Percentiles rank a stretch among this genome's conserved stretches.
Conservation (phyloP, 2,797 vertebrate species). For the Sylvilagus floridanus region DNA sequence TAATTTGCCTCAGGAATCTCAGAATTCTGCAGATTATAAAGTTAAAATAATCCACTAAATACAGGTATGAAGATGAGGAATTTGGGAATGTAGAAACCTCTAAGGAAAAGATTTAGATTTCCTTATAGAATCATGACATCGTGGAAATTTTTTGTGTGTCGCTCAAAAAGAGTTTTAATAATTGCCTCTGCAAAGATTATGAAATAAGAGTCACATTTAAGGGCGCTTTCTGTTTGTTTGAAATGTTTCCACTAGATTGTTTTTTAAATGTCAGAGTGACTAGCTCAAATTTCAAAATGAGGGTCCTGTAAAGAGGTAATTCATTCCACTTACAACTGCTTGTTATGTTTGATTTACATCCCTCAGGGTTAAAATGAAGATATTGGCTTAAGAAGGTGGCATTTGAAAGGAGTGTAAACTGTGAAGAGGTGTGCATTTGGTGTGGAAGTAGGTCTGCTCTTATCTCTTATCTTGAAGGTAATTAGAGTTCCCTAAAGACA, state of each 20-base stretch:
- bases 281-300: neutral
- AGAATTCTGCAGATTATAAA: neutral
- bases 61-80: neutral
- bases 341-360: conserved; percentile 43
- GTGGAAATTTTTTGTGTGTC: neutral
- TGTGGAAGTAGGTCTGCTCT: neutral
- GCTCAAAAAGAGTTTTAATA: conserved; percentile 6
- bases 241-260: neutral
- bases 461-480: conserved; percentile 69
- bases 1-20: neutral
- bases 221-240: neutral
- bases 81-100: conserved; percentile 32
- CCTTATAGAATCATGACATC: neutral
- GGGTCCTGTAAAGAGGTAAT: neutral
- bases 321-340: neutral
- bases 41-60: neutral
- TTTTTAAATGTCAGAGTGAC: conserved; percentile 44
- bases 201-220: neutral
- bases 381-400: conserved; percentile 49
- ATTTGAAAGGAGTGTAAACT: conserved; percentile 54
- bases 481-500: conserved; percentile 77
- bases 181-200: neutral
- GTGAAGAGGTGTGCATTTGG: conserved; percentile 34
- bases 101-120: neutral
- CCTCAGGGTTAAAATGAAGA: conserved; percentile 68